Evolutionary conservation across 2,113 vertebrate species (phyloP).

Genomic region (Nibea albiflora): DNA sequence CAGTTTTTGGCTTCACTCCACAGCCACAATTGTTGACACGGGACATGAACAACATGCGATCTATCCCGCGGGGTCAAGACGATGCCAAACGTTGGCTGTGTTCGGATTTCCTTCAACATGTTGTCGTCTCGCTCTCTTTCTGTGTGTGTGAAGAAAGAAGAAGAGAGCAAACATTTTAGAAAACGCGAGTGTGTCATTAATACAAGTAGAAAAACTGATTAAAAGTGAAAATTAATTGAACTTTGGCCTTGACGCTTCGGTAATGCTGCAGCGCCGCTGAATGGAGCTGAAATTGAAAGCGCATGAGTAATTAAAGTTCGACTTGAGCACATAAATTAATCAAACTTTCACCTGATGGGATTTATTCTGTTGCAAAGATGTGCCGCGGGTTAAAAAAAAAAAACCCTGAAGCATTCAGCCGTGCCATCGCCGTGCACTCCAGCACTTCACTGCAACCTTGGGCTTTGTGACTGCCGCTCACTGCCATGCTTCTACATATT

Average conservation of each 20-base stretch:
- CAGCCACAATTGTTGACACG: too few relatives aligned
- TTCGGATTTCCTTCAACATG: too few relatives aligned
- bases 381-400: too few relatives aligned
- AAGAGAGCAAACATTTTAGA: not conserved
- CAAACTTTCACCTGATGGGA: constrained; percentile 39
- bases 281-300: constrained; percentile 33
- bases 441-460: constrained; percentile 53
- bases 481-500: not conserved
- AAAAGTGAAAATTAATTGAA: not conserved
- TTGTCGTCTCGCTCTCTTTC: not conserved
- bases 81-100: not conserved
- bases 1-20: too few relatives aligned
- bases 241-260: constrained; percentile 24
- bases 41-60: not conserved
- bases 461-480: constrained; percentile 38
- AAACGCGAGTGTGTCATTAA: constrained; percentile 9
- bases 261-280: not conserved
- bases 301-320: constrained; percentile 22
- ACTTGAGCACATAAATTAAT: constrained; percentile 48
- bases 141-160: not conserved
- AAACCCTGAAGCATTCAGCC: too few relatives aligned
- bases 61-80: not conserved
- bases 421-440: too few relatives aligned
- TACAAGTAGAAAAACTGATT: constrained; percentile 14
- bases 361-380: constrained; percentile 20